phyloP scores from a whole-genome alignment of 2,888 invertebrate species.

The Molorchus minor region DNA sequence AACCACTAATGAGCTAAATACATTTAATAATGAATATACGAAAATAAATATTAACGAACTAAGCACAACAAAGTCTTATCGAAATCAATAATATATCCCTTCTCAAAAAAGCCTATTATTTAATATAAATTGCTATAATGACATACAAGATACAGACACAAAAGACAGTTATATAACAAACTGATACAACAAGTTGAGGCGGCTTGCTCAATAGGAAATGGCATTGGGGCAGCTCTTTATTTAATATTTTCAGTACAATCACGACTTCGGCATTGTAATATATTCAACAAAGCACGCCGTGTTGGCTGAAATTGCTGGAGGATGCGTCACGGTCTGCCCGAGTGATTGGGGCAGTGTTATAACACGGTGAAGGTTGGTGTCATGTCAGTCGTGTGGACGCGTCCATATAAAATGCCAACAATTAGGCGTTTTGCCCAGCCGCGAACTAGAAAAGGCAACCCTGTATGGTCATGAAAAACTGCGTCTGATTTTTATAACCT shows the following conservation, averaged over 20 bases:
- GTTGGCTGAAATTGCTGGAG: conserved; percentile 11
- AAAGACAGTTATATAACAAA: conserved; percentile 17
- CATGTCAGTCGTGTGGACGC: background rate
- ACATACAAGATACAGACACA: conserved; percentile 16
- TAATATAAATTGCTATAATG: conserved; percentile 13
- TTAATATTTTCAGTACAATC: conserved; percentile 29
- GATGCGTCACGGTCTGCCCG: conserved; percentile 17
- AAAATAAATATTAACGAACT: too few relatives aligned
- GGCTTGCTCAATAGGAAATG: conserved; percentile 23
- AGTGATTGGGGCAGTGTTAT: conserved; percentile 2
- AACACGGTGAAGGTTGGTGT: background rate
- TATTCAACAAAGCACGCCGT: conserved; percentile 19
- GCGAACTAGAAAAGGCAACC: too few relatives aligned
- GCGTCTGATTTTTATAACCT: too few relatives aligned
- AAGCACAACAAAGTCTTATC: too few relatives aligned
- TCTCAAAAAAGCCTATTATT: conserved; percentile 8
- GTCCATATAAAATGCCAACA: background rate
- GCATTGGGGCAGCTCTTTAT: conserved; percentile 26
- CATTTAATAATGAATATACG: too few relatives aligned
- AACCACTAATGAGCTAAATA: too few relatives aligned
- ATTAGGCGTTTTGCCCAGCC: too few relatives aligned
- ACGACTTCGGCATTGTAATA: conserved; percentile 25
- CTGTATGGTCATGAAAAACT: too few relatives aligned
- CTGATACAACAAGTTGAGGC: conserved; percentile 18
- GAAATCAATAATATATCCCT: too few relatives aligned